Evolutionary conservation across 2,113 vertebrate genomes (phyloP).

Genomic region (Bungarus multicinctus): DNA sequence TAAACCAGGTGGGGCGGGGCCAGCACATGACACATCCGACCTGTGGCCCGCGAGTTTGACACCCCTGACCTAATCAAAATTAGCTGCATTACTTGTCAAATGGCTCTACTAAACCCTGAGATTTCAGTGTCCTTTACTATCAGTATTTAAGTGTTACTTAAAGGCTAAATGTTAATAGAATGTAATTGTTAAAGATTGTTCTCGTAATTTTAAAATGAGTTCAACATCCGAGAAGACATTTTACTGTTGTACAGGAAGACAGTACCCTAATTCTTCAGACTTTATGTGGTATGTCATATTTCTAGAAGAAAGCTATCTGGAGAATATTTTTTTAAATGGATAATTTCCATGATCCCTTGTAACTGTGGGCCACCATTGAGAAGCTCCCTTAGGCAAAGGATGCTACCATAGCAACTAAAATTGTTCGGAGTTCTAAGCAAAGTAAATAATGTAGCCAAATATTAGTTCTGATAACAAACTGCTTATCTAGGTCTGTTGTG

Average conservation of each 20-base stretch:
- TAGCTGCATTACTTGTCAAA: neutral
- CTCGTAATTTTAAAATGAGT: neutral
- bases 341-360: neutral
- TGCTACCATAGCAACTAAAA: neutral
- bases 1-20: too few relatives aligned
- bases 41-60: too few relatives aligned
- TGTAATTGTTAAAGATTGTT: neutral
- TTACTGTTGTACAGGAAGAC: neutral
- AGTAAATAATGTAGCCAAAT: constrained; percentile 15
- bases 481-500: constrained; percentile 2
- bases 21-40: too few relatives aligned
- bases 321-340: neutral
- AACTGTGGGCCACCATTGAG: neutral
- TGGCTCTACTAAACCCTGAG: neutral
- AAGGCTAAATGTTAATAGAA: neutral
- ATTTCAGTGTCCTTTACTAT: neutral
- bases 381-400: neutral
- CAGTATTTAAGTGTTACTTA: neutral
- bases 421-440: constrained; percentile 11
- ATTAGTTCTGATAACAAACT: constrained; percentile 22
- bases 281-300: neutral
- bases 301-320: neutral
- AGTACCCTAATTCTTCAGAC: neutral
- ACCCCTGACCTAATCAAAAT: neutral
- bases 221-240: neutral